phyloP scores from a whole-genome alignment of 2,113 vertebrate species.

The Otocyon megalotis region DNA sequence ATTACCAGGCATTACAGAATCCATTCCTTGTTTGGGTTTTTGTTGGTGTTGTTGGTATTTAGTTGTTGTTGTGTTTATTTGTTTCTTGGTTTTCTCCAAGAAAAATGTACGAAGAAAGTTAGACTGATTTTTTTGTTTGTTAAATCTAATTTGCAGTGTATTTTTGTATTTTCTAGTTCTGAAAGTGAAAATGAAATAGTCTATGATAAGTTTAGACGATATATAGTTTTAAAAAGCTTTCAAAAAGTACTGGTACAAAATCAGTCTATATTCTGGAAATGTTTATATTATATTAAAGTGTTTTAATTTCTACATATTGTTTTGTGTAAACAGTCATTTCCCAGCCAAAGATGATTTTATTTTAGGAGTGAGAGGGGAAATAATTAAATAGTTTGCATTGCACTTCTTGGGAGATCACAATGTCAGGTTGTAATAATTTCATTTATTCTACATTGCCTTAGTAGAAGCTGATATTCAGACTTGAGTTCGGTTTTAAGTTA shows the following conservation, averaged over 20 bases:
- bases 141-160: conserved; percentile 74
- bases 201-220: conserved; percentile 64
- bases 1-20: conserved; percentile 50
- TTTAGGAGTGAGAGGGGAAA: background rate
- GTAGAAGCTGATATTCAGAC: conserved; percentile 30
- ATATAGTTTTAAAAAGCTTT: conserved; percentile 68
- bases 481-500: conserved; percentile 48
- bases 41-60: conserved; percentile 48
- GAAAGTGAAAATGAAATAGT: conserved; percentile 73
- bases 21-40: conserved; percentile 53
- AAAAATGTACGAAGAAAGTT: conserved; percentile 55
- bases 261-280: conserved; percentile 78
- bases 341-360: conserved; percentile 30
- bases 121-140: conserved; percentile 63
- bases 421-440: conserved; percentile 43
- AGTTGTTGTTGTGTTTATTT: conserved; percentile 47
- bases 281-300: conserved; percentile 77
- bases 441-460: conserved; percentile 28
- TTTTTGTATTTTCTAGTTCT: conserved; percentile 75
- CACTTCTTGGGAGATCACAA: conserved; percentile 1
- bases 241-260: conserved; percentile 51
- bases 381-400: conserved; percentile 24
- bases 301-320: conserved; percentile 68
- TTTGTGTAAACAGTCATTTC: conserved; percentile 69
- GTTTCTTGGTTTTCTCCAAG: conserved; percentile 60